Evolutionary conservation across 2,797 vertebrate species (phyloP), one percentile per base, ranked within the genome.

Genomic region (Selene dorsalis): DNA sequence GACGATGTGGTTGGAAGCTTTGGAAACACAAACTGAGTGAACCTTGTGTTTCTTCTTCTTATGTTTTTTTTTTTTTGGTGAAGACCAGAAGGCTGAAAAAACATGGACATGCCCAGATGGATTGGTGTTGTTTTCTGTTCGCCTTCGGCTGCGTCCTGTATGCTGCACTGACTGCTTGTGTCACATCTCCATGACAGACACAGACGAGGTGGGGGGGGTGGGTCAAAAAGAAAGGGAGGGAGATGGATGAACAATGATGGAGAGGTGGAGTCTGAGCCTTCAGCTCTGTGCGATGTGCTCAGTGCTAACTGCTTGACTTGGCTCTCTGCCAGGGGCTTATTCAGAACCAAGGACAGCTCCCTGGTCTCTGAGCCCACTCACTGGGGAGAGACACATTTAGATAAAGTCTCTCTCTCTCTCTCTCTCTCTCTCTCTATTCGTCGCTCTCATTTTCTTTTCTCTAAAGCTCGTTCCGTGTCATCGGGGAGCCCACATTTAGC

Each of bases 291-390:
- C 20, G 13, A 76, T 81, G 85, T 85, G 83, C 83, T 91, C 85
- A 89, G 53, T 85, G 88, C 90, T 86, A 78, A 87, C 87, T 86
- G 89, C 88, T 88, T 83, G 76, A 83, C 83, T 92, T 87, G 88
- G 87, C 84, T 86, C 69, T 26, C 56, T 83, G 88, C 90, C 89
- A 84, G 84, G 78, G 83, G 88, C 88, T 87, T 73, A 84, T 90
- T 91, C 87, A 86, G 91, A 64, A 90, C 91, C 90, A 81, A 88
- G 89, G 92, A 93, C 92, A 90, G 89, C 84, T 93, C 90, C 86
- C 77, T 67, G 81, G 75, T 77, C 86, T 75, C 75, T 0, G 8
- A 48, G 71, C 79, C 39, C 14, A 4, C 73, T 84, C 89, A 26
- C 87, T n/a, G 63, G 88, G 88, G 88, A 87, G 69, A 59, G 82